phyloP scores from a whole-genome alignment of 2,888 invertebrate species.

The Margaritifera margaritifera region DNA sequence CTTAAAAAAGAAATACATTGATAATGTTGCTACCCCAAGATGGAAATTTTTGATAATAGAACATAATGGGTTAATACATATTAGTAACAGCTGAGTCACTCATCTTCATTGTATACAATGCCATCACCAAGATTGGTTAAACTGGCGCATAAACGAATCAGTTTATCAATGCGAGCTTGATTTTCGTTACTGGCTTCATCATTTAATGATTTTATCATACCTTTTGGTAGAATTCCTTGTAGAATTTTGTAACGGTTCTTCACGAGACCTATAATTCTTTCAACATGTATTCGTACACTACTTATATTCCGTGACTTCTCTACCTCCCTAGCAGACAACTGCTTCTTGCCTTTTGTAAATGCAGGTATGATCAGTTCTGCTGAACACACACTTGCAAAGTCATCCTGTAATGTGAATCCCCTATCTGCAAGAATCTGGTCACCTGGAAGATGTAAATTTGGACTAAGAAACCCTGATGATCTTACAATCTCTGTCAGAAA shows the following conservation, averaged over 20 bases:
- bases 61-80: too few relatives aligned
- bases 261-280: conserved; percentile 36
- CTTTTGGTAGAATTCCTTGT: conserved; percentile 28
- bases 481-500: conserved; percentile 33
- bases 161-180: conserved; percentile 21
- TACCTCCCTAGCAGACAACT: conserved; percentile 33
- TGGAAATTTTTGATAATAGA: too few relatives aligned
- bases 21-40: too few relatives aligned
- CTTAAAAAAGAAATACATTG: too few relatives aligned
- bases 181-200: conserved; percentile 10
- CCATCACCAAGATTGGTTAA: conserved; percentile 26
- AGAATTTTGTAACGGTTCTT: conserved; percentile 37
- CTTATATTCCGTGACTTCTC: conserved; percentile 31
- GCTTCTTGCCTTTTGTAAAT: conserved; percentile 35
- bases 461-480: conserved; percentile 27
- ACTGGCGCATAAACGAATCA: conserved; percentile 24
- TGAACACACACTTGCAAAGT: conserved; percentile 29
- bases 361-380: conserved; percentile 34
- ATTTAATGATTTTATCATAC: conserved; percentile 15
- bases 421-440: conserved; percentile 42
- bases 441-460: conserved; percentile 25
- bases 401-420: conserved; percentile 40
- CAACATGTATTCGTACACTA: conserved; percentile 36
- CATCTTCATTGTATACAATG: conserved; percentile 20
- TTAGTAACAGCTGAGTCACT: background rate